These are phyloP conservation scores for Heterotilapia buettikoferi DNA, from an alignment of 2,113 vertebrate species.

Conservation along the genomic window DNA sequence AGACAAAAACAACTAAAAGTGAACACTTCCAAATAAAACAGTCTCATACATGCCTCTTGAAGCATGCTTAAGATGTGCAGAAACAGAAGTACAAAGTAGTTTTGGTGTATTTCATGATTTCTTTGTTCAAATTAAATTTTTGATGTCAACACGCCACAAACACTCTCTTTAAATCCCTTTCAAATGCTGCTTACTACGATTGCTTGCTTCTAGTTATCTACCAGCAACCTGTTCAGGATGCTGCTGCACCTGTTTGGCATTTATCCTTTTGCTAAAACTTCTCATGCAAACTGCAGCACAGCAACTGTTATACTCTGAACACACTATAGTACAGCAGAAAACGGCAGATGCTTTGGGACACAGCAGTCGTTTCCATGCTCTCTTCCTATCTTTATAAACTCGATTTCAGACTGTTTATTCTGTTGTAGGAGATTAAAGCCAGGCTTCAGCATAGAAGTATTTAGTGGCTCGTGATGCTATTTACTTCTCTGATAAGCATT, in stretches of 20 bases:
- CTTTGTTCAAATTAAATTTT: neutral
- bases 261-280: neutral
- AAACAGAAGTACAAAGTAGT: neutral
- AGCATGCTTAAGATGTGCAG: neutral
- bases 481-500: conserved; percentile 46
- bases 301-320: neutral
- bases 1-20: neutral
- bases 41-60: neutral
- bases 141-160: neutral
- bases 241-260: neutral
- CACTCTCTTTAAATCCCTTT: neutral
- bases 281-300: neutral
- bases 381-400: neutral
- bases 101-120: neutral
- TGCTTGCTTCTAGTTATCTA: neutral
- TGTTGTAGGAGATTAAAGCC: conserved; percentile 22
- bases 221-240: neutral
- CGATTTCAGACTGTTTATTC: conserved; percentile 8
- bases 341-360: neutral
- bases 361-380: neutral
- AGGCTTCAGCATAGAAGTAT: neutral
- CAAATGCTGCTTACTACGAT: neutral
- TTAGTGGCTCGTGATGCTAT: conserved; percentile 14
- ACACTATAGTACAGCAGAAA: neutral
- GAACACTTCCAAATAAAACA: neutral